Evolutionary conservation across 2,113 vertebrate species (phyloP), one percentile per base, ranked within the genome.

Genomic region (Dascyllus trimaculatus): DNA sequence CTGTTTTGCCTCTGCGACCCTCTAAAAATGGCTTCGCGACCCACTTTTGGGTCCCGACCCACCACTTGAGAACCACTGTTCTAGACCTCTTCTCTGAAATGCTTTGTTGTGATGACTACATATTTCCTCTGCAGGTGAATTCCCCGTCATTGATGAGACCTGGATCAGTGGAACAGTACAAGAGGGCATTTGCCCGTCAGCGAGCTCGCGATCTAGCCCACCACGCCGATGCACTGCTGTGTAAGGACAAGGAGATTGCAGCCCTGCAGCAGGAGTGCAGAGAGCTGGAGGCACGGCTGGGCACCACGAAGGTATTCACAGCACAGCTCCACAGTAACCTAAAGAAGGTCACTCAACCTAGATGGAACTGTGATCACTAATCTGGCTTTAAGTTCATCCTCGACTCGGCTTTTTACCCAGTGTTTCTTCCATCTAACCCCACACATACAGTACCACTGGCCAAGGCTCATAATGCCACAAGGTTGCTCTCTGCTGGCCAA

Each of bases 161-260:
- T 7, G 93, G 96, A 48, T 94, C 95, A 26, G 87, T 97, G 75
- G 97, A 99, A 80, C 92, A 98, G 70, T 98, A 96, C 80, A 97
- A 96, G 85, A 95, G 97, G 80, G 97, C 95, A 0, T 96, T 99
- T 88, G 97, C 96, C 46, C 93, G 93, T 52, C 98, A 99, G 90
- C 94, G 97, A 86, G 97, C 97, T 18, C 94, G 95, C 51, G 98
- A 99, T 87, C 94, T 99, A 62, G 96, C 96, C 22, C 96, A 96
- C 65, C 98, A 99, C 25, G 98, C 98, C 32, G 97, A 96, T 40
- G 94, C 93, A 4, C 95, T 99, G 71, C 93, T 99, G 88, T 96
- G 91, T 0, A 99, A 99, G 87, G 98, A 99, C 91, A 99, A 99
- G 87, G 96, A 99, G 93, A 98, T 99, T 0, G 95, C 96, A 43